Evolutionary conservation across 37 sponge, comb jelly and placozoan species (phyloP).

Genomic region (Petrosia ficiformis): DNA sequence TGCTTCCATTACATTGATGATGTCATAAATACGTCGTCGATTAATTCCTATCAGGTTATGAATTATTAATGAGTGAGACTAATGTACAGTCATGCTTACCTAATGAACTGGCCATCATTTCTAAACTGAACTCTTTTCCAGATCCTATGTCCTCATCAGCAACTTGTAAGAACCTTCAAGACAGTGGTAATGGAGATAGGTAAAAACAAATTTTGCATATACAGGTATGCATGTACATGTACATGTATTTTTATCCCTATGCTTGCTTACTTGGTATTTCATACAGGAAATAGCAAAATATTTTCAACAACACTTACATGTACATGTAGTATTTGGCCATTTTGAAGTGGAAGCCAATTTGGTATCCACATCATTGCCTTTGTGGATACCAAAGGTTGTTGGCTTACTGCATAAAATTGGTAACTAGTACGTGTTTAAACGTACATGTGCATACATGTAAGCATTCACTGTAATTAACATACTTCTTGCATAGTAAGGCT

Average conservation of each 20-base stretch:
- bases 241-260: neutral
- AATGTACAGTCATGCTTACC: slow-evolving; percentile 8
- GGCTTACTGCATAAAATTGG: too few relatives aligned
- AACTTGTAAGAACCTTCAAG: slow-evolving; percentile 56
- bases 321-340: too few relatives aligned
- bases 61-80: neutral
- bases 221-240: neutral
- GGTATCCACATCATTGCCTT: too few relatives aligned
- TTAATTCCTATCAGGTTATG: slow-evolving; percentile 58
- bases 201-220: neutral
- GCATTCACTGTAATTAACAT: neutral
- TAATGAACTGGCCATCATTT: slow-evolving; percentile 49
- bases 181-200: neutral
- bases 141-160: slow-evolving; percentile 56
- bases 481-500: slow-evolving; percentile 73
- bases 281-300: too few relatives aligned
- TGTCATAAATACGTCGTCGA: slow-evolving; percentile 86
- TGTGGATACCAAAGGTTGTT: too few relatives aligned
- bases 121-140: slow-evolving; percentile 68
- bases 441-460: slow-evolving; percentile 10
- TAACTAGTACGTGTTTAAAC: too few relatives aligned
- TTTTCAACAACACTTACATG: too few relatives aligned
- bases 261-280: too few relatives aligned
- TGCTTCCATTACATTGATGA: slow-evolving; percentile 89
- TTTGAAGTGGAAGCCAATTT: too few relatives aligned